phyloP scores from a whole-genome alignment of 2,113 vertebrate genomes.

The Semnornis frantzii region DNA sequence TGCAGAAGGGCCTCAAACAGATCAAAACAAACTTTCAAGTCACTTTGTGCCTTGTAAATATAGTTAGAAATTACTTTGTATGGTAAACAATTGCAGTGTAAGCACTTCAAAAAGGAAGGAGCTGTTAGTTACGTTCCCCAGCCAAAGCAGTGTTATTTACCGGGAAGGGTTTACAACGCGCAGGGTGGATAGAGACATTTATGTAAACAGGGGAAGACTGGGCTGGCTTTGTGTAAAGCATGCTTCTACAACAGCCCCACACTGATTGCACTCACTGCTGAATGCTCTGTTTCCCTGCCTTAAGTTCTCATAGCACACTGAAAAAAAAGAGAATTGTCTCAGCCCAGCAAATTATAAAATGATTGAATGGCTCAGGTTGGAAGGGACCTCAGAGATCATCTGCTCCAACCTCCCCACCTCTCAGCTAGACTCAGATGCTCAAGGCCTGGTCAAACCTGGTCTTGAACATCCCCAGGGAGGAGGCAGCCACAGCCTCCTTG shows the following conservation, averaged over 20 bases:
- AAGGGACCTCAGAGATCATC: too few species aligned
- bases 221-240: not conserved
- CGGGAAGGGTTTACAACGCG: slow-evolving; percentile 11
- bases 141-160: not conserved
- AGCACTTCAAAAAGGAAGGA: slow-evolving; percentile 44
- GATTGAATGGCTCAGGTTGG: too few species aligned
- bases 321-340: not conserved
- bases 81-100: slow-evolving; percentile 24
- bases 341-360: not conserved
- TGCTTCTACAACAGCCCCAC: not conserved
- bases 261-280: not conserved
- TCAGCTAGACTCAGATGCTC: too few species aligned
- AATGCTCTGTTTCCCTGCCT: not conserved
- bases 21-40: slow-evolving; percentile 60
- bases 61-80: slow-evolving; percentile 46
- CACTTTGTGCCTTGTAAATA: slow-evolving; percentile 36
- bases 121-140: not conserved
- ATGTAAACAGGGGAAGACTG: slow-evolving; percentile 14
- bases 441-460: too few species aligned
- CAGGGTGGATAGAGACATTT: slow-evolving; percentile 1
- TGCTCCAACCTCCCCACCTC: too few species aligned
- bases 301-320: not conserved
- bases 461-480: too few species aligned
- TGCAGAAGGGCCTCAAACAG: slow-evolving; percentile 30
- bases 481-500: too few species aligned